Conservation (phyloP, 2,888 invertebrate genomes). For the Cybosia mesomella region DNA sequence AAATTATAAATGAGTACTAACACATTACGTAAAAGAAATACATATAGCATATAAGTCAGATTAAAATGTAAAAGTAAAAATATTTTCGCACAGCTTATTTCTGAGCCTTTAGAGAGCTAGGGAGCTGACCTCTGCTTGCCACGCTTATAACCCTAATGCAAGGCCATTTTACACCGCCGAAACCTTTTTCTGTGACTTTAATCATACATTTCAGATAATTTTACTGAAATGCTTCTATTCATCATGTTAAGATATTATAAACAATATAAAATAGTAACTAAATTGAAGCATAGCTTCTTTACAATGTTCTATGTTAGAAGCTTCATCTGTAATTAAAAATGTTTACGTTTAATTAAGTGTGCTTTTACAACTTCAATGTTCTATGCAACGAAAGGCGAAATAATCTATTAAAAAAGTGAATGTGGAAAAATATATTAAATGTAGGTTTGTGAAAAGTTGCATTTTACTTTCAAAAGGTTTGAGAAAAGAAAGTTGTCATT, state of each 20-base stretch:
- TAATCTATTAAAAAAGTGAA: conserved; percentile 14
- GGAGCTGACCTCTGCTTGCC: background rate
- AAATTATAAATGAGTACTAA: background rate
- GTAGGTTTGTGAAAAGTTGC: conserved; percentile 33
- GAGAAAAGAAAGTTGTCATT: conserved; percentile 39
- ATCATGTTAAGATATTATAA: background rate
- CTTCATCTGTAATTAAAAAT: background rate
- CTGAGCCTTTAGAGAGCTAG: background rate
- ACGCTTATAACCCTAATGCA: background rate
- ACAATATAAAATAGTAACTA: background rate
- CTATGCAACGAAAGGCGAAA: background rate
- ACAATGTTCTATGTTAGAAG: background rate
- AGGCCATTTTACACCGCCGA: background rate
- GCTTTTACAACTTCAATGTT: background rate
- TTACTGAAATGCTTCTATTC: background rate
- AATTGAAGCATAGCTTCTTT: background rate
- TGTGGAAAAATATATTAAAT: conserved; percentile 30
- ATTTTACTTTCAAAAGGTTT: conserved; percentile 36
- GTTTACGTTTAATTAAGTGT: conserved; percentile 2
- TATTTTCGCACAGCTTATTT: background rate
- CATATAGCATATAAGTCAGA: background rate
- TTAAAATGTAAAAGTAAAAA: background rate
- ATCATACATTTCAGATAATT: background rate
- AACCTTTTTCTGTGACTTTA: background rate
- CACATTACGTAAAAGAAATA: background rate